Conservation (phyloP, 2,113 vertebrate genomes). For the Anguilla rostrata region DNA sequence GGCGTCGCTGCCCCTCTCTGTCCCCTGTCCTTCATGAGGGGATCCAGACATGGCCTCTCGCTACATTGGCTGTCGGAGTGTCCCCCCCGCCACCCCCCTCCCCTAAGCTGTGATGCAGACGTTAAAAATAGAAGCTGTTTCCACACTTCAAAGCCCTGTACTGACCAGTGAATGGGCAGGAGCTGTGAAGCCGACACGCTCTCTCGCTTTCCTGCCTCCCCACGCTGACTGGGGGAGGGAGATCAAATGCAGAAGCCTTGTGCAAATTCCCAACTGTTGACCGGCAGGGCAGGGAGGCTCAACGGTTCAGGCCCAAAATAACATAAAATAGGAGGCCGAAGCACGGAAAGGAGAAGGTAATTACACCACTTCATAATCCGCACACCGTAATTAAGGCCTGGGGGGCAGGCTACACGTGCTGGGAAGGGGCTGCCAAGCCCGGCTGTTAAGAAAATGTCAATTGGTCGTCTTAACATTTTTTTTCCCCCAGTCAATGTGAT, state of each 20-base stretch:
- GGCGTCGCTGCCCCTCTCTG: background rate
- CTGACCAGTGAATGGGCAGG: background rate
- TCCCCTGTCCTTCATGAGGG: background rate
- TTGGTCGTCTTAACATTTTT: background rate
- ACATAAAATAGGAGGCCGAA: background rate
- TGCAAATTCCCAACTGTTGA: background rate
- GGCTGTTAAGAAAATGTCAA: background rate
- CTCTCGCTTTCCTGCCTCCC: background rate
- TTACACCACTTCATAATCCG: background rate
- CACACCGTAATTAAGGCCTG: background rate
- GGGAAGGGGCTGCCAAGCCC: background rate
- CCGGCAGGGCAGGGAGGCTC: background rate
- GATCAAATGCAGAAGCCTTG: background rate
- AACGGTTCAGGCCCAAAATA: background rate
- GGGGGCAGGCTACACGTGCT: background rate
- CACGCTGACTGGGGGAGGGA: background rate
- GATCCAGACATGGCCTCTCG: background rate
- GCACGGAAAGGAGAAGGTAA: background rate
- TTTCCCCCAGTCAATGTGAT: background rate
- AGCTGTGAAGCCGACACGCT: background rate
- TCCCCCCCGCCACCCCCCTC: too few species aligned
- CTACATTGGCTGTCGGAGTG: background rate
- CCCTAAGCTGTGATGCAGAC: background rate
- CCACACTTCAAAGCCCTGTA: background rate
- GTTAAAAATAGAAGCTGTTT: background rate